phyloP scores from a whole-genome alignment of 2,113 vertebrate species.

The Cygnus atratus region DNA sequence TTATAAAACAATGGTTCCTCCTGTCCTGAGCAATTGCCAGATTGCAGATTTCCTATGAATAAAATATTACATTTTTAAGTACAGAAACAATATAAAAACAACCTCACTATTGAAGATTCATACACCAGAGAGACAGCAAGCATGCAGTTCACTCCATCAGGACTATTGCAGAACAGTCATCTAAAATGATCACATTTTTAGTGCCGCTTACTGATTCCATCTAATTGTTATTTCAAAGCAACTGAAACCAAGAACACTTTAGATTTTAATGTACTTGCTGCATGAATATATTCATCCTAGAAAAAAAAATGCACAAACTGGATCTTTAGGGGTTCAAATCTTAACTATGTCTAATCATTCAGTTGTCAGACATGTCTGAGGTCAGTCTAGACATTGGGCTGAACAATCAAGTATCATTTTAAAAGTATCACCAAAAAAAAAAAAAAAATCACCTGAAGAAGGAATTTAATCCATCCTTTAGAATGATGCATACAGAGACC shows the following conservation, averaged over 20 bases:
- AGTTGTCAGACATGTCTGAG: neutral
- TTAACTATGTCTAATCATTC: neutral
- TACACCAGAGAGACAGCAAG: neutral
- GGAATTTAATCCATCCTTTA: neutral
- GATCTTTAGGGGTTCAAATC: neutral
- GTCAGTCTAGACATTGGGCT: neutral
- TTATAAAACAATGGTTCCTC: conserved; percentile 1
- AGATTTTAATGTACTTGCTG: neutral
- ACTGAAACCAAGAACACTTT: neutral
- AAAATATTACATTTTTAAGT: conserved; percentile 31
- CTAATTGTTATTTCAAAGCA: neutral
- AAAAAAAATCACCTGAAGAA: neutral
- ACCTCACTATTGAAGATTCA: neutral
- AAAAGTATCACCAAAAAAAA: neutral
- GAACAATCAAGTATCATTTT: neutral
- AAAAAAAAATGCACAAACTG: neutral
- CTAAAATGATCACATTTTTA: neutral
- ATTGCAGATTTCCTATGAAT: conserved; percentile 13
- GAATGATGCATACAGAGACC: neutral
- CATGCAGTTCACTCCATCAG: neutral
- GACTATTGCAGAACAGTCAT: neutral
- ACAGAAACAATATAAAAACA: neutral
- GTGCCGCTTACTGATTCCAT: neutral
- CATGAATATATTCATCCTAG: neutral
- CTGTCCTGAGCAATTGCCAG: neutral